phyloP scores from a whole-genome alignment of 2,888 invertebrate species.

The Pristionchus fissidentatus region DNA sequence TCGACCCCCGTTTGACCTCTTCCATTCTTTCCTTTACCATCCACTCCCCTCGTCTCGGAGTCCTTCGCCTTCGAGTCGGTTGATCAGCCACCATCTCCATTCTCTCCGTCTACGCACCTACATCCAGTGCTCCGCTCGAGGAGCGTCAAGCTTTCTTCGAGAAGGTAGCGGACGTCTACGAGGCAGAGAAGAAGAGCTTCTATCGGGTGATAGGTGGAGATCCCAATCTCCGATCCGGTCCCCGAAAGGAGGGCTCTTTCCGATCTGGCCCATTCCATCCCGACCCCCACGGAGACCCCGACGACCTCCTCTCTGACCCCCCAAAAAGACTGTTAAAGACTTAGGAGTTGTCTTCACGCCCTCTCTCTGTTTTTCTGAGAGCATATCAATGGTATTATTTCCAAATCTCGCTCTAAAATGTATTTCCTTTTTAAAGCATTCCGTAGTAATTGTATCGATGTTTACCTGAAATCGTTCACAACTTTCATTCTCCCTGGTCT shows the following conservation, averaged over 20 bases:
- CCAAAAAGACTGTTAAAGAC: no score
- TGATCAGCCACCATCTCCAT: not conserved
- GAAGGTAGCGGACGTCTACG: not conserved
- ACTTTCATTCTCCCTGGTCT: no score
- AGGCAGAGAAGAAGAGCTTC: not conserved
- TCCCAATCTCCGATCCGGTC: not conserved
- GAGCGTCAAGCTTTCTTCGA: constrained; percentile 20
- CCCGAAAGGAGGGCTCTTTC: not conserved
- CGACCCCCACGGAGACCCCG: constrained; percentile 24
- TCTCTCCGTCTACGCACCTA: constrained; percentile 8
- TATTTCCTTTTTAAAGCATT: no score
- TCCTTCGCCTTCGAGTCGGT: constrained; percentile 1
- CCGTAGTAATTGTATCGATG: no score
- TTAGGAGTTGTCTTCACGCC: no score
- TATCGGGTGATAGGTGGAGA: not conserved
- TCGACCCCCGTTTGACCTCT: not conserved
- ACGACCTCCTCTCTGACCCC: constrained; percentile 6
- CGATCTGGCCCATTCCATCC: not conserved
- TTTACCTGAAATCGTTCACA: no score
- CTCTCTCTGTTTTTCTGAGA: no score
- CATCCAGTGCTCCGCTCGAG: not conserved
- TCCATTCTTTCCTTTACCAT: not conserved
- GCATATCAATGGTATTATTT: no score
- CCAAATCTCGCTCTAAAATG: no score
- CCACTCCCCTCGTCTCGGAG: constrained; percentile 32